A percentile compares a stretch with the other conserved stretches of the same genome.
Conservation (phyloP, 2,888 invertebrate species). For the Netelia fuscicornis region DNA sequence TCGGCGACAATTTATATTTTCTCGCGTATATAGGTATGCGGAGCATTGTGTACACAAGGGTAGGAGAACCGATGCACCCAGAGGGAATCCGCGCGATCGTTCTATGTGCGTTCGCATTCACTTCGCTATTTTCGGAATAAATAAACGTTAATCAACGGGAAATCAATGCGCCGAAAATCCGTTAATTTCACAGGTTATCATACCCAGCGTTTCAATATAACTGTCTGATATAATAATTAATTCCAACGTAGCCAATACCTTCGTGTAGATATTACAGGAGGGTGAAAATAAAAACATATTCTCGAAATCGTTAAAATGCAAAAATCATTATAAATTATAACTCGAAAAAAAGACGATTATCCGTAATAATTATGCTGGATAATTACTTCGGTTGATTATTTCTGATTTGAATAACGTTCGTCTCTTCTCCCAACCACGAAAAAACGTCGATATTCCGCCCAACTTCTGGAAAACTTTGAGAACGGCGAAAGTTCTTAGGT, state of each 20-base stretch:
- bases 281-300: neutral
- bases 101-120: slow-evolving; percentile 23
- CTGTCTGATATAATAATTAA: slow-evolving; percentile 18
- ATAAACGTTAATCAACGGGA: slow-evolving; percentile 53
- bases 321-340: slow-evolving; percentile 8
- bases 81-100: neutral
- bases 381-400: neutral
- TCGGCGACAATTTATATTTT: slow-evolving; percentile 61
- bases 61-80: slow-evolving; percentile 47
- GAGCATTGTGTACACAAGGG: neutral
- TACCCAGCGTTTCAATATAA: slow-evolving; percentile 22
- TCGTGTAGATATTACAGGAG: neutral
- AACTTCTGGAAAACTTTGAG: slow-evolving; percentile 57
- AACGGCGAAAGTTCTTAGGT: slow-evolving; percentile 37
- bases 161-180: slow-evolving; percentile 53
- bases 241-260: neutral
- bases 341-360: neutral
- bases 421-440: neutral
- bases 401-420: neutral
- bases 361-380: neutral
- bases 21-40: slow-evolving; percentile 17
- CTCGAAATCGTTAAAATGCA: neutral
- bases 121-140: slow-evolving; percentile 33
- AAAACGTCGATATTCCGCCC: slow-evolving; percentile 28
- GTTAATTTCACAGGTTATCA: slow-evolving; percentile 42